phyloP scores from a whole-genome alignment of 2,888 invertebrate species.

The Apamea monoglypha region DNA sequence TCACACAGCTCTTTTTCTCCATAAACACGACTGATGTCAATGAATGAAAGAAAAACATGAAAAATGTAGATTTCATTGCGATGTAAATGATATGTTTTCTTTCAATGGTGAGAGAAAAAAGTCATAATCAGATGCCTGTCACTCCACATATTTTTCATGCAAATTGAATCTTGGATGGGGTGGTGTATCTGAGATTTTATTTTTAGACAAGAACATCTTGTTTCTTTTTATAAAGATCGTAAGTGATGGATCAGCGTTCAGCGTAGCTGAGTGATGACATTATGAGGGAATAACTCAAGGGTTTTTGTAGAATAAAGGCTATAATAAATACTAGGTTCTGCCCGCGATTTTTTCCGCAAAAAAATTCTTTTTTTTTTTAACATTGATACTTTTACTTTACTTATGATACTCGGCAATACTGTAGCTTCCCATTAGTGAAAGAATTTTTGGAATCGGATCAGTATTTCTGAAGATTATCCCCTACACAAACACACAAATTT shows the following conservation, averaged over 20 bases:
- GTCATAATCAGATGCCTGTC: slow-evolving; percentile 12
- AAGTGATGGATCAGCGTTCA: neutral
- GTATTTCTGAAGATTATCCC: neutral
- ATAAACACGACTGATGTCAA: neutral
- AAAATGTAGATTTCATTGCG: slow-evolving; percentile 11
- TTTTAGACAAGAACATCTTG: neutral
- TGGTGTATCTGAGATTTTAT: neutral
- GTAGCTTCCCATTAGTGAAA: neutral
- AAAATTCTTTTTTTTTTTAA: neutral
- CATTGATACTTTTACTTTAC: neutral
- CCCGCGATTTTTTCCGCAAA: neutral
- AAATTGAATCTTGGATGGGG: slow-evolving; percentile 32
- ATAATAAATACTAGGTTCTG: neutral
- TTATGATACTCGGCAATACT: neutral
- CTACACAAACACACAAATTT: too few species aligned
- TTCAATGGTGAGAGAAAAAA: neutral
- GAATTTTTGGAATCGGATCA: neutral
- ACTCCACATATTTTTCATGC: slow-evolving; percentile 30
- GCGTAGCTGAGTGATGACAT: neutral
- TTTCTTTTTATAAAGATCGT: neutral
- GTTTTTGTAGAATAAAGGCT: neutral
- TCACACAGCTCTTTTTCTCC: neutral
- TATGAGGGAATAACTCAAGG: neutral
- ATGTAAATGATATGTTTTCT: slow-evolving; percentile 20
- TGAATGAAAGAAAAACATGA: slow-evolving; percentile 11